phyloP scores from a whole-genome alignment of 2,888 invertebrate genomes.

The Cryptocephalus moraei region DNA sequence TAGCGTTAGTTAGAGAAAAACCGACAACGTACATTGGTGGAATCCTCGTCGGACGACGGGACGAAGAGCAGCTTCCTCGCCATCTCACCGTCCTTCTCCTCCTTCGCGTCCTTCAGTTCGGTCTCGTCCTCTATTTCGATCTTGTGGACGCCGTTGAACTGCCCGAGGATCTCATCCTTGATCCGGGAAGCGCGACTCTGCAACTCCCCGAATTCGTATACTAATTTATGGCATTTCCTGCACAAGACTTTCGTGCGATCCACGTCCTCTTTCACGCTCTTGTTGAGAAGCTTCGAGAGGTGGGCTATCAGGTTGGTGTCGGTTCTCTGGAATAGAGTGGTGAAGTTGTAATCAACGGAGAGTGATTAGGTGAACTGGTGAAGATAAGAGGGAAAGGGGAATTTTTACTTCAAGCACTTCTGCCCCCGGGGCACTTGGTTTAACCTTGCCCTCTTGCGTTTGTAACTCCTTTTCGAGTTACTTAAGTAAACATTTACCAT shows the following conservation, averaged over 20 bases:
- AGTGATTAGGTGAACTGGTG: no score
- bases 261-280: slow-evolving; percentile 40
- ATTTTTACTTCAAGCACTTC: no score
- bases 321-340: no score
- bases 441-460: no score
- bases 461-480: neutral
- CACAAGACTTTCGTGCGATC: slow-evolving; percentile 51
- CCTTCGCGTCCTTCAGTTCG: slow-evolving; percentile 8
- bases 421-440: no score
- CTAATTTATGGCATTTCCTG: slow-evolving; percentile 54
- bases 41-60: slow-evolving; percentile 34
- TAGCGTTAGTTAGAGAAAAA: no score
- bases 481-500: no score
- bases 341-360: no score
- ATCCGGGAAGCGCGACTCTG: slow-evolving; percentile 42
- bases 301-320: slow-evolving; percentile 5
- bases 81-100: slow-evolving; percentile 22
- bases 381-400: no score
- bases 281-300: slow-evolving; percentile 40
- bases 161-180: slow-evolving; percentile 40
- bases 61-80: slow-evolving; percentile 35
- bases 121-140: slow-evolving; percentile 29
- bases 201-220: slow-evolving; percentile 52
- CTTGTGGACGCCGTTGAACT: slow-evolving; percentile 1
- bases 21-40: slow-evolving; percentile 9